A percentile compares a stretch with the other conserved stretches of the same genome.
phyloP scores from a whole-genome alignment of 2,888 invertebrate species.

The Escarpia spicata region DNA sequence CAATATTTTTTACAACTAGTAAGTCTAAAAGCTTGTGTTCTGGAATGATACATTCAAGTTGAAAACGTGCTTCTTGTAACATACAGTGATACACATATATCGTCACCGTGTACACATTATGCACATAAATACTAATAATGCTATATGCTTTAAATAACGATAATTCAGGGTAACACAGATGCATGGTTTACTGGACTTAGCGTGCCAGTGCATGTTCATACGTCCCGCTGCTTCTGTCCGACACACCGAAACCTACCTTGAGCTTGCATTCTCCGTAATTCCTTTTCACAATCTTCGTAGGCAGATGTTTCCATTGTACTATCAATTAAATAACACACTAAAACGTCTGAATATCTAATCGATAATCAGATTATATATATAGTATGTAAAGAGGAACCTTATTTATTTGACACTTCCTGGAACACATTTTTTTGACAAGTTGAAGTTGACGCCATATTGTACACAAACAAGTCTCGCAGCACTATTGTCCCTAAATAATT shows the following conservation, averaged over 20 bases:
- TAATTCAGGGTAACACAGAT: not conserved
- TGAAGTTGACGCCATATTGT: constrained; percentile 30
- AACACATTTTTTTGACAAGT: constrained; percentile 10
- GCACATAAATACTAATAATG: not conserved
- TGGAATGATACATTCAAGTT: not conserved
- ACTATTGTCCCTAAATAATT: not conserved
- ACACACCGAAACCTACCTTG: not conserved
- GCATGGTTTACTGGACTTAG: not conserved
- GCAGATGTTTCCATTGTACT: not conserved
- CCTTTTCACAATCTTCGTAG: not conserved
- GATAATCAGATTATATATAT: not conserved
- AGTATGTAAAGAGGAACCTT: not conserved
- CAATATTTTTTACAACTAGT: too few species aligned
- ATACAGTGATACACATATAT: not conserved
- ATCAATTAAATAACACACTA: not conserved
- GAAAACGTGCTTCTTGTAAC: not conserved
- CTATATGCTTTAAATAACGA: not conserved
- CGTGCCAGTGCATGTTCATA: not conserved
- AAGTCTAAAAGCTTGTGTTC: too few species aligned
- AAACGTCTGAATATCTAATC: not conserved
- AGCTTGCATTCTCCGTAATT: not conserved
- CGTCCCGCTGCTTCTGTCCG: not conserved
- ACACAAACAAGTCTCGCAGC: constrained; percentile 26
- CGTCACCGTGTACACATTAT: not conserved
- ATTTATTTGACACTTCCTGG: not conserved